These are phyloP conservation scores for Ophraella communa DNA, from an alignment of 2,888 invertebrate species.

Conservation along the genomic window DNA sequence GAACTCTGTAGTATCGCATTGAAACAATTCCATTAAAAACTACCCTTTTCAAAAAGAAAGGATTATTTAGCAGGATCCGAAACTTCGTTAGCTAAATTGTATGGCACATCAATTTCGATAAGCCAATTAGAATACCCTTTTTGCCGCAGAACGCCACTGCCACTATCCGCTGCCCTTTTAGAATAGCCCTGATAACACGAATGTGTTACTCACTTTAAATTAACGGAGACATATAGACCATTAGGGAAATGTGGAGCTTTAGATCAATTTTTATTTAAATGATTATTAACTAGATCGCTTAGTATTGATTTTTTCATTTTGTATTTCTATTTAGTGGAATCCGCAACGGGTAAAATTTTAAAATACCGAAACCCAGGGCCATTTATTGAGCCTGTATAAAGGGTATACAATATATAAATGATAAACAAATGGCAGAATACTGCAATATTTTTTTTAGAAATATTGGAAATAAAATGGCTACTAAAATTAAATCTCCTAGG, in stretches of 20 bases:
- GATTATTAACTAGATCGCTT: background rate
- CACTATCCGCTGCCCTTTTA: background rate
- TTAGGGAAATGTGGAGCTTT: slow-evolving; percentile 7
- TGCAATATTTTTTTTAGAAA: too few relatives aligned
- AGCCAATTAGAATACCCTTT: slow-evolving; percentile 26
- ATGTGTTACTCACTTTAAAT: slow-evolving; percentile 10
- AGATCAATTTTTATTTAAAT: background rate
- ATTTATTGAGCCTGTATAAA: too few relatives aligned
- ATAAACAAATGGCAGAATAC: too few relatives aligned
- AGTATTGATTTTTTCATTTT: too few relatives aligned
- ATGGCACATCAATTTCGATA: slow-evolving; percentile 21
- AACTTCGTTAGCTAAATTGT: slow-evolving; percentile 25
- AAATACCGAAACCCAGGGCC: too few relatives aligned
- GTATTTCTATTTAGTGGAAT: too few relatives aligned
- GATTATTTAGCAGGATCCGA: slow-evolving; percentile 20
- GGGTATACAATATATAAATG: too few relatives aligned
- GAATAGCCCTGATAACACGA: slow-evolving; percentile 1
- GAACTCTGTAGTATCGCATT: too few relatives aligned
- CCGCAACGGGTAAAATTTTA: too few relatives aligned
- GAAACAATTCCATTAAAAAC: slow-evolving; percentile 15
- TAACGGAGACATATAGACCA: slow-evolving; percentile 7
- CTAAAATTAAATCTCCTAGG: too few relatives aligned
- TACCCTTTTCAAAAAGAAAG: slow-evolving; percentile 11
- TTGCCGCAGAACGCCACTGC: slow-evolving; percentile 17
- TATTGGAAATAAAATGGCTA: too few relatives aligned